A percentile compares a stretch with the other conserved stretches of the same genome.
phyloP scores from a whole-genome alignment of 1,140 invertebrate genomes.

The Neoseiulus cucumeris region DNA sequence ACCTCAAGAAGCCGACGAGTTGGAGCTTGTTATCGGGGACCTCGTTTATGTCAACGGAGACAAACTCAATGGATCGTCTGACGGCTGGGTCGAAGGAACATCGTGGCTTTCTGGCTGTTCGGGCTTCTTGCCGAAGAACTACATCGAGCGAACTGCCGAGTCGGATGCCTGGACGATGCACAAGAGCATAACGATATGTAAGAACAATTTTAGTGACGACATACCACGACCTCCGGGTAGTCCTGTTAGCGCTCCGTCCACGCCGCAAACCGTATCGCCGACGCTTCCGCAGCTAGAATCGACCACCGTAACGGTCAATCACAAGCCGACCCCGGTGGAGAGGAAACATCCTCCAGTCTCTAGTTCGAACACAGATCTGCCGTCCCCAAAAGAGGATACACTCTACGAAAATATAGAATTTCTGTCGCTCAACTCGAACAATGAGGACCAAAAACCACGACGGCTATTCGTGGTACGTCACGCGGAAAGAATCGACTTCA shows the following conservation, averaged over 20 bases:
- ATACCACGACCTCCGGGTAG: neutral
- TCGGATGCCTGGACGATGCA: slow-evolving; percentile 77
- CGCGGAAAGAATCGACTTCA: slow-evolving; percentile 74
- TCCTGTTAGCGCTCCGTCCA: neutral
- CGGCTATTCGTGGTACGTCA: slow-evolving; percentile 58
- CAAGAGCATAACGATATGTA: slow-evolving; percentile 23
- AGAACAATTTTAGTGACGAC: slow-evolving; percentile 1
- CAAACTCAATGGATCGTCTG: slow-evolving; percentile 44
- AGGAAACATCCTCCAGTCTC: neutral
- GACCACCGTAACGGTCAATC: neutral
- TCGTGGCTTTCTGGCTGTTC: slow-evolving; percentile 58
- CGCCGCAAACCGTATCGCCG: neutral
- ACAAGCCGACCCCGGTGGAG: neutral
- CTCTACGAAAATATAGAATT: slow-evolving; percentile 1
- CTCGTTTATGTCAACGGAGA: slow-evolving; percentile 58
- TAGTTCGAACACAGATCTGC: neutral
- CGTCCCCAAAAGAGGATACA: neutral
- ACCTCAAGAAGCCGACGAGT: slow-evolving; percentile 53
- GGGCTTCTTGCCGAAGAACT: slow-evolving; percentile 56
- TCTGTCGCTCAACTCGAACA: neutral
- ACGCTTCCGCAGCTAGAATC: too few species aligned
- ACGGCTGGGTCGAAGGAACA: slow-evolving; percentile 66
- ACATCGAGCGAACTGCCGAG: slow-evolving; percentile 57
- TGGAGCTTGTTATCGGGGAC: slow-evolving; percentile 62
- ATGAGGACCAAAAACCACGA: slow-evolving; percentile 23